These are phyloP conservation scores for Trogon melanurus DNA, from an alignment of 2,113 vertebrate genomes.

Conservation along the genomic window DNA sequence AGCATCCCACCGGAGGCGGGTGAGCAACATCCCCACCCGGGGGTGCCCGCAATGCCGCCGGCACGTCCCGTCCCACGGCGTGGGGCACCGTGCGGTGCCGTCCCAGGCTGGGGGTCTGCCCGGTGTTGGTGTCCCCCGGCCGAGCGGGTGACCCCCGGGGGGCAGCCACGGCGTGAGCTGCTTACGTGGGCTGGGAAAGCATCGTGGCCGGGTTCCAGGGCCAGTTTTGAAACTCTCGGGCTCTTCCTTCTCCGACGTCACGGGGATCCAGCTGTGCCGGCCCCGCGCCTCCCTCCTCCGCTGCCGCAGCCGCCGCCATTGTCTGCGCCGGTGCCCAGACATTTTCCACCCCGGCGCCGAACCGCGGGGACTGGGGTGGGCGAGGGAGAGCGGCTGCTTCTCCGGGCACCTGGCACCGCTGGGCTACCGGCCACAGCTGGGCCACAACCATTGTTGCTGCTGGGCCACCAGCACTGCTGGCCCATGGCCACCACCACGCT, in stretches of 20 bases:
- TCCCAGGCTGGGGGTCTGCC: too few species aligned
- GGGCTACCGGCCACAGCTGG: neutral
- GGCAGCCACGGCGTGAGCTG: slow-evolving; percentile 10
- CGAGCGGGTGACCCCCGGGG: neutral
- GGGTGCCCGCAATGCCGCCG: neutral
- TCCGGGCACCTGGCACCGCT: accelerated
- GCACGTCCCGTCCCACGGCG: accelerated
- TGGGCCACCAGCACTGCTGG: accelerated
- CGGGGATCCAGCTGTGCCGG: slow-evolving; percentile 21
- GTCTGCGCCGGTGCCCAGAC: slow-evolving; percentile 1
- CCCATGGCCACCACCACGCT: neutral
- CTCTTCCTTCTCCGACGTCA: slow-evolving; percentile 51
- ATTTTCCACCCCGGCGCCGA: neutral
- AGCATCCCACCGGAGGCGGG: accelerated
- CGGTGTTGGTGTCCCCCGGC: too few species aligned
- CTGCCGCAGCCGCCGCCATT: neutral
- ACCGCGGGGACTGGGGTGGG: neutral
- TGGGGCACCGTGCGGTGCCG: neutral
- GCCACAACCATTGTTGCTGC: neutral
- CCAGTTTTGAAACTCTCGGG: slow-evolving; percentile 44
- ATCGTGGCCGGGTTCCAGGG: neutral
- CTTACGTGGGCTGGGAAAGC: slow-evolving; percentile 43
- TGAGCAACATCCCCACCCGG: neutral
- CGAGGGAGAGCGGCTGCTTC: neutral
- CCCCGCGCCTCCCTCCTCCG: neutral